Evolutionary conservation across 2,797 vertebrate genomes (phyloP).

Genomic region (Siniperca obscura): DNA sequence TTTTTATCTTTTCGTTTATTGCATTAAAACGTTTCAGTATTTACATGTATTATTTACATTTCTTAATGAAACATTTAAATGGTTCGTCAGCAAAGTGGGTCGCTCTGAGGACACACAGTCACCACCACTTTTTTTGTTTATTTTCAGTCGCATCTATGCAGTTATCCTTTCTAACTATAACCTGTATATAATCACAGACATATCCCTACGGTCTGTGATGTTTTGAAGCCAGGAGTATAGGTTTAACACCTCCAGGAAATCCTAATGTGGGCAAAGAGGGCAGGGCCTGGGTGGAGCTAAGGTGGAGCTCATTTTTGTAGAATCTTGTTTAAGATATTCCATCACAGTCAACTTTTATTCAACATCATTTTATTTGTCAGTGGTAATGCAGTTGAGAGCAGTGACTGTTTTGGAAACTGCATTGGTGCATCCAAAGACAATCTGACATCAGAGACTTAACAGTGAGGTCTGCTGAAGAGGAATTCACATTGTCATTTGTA

Average conservation of each 20-base stretch:
- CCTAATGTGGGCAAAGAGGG: slow-evolving; percentile 10
- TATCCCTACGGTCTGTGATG: neutral
- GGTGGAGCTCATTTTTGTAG: neutral
- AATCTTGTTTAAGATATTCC: neutral
- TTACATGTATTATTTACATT: slow-evolving; percentile 35
- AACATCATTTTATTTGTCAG: neutral
- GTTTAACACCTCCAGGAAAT: slow-evolving; percentile 10
- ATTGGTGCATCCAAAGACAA: neutral
- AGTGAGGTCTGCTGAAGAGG: neutral
- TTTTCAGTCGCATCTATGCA: slow-evolving; percentile 62
- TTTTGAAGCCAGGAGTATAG: neutral
- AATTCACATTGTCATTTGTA: neutral
- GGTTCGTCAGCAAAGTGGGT: neutral
- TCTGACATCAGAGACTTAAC: neutral
- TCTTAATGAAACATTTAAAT: slow-evolving; percentile 17
- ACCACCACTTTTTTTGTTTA: neutral
- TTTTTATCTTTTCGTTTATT: slow-evolving; percentile 33
- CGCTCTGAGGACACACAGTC: slow-evolving; percentile 44
- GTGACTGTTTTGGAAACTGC: neutral
- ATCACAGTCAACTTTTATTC: neutral
- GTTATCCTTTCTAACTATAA: slow-evolving; percentile 32
- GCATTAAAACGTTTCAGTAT: slow-evolving; percentile 56
- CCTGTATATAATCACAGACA: slow-evolving; percentile 15
- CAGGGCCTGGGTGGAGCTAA: neutral
- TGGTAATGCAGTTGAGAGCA: neutral